phyloP scores from a whole-genome alignment of 2,797 vertebrate species.

The Ciconia nigra region DNA sequence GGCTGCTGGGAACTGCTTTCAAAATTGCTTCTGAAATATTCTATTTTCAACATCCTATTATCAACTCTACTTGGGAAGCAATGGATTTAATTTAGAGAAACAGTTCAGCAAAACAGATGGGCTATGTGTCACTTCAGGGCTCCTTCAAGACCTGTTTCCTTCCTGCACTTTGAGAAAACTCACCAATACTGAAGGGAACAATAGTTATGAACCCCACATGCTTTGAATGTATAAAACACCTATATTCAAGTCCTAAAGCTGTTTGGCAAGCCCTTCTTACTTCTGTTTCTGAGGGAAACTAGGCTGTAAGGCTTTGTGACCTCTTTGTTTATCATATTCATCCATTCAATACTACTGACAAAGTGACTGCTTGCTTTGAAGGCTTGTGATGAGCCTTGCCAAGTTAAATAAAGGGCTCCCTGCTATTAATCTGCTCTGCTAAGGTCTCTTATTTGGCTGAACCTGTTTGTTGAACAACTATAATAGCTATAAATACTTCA shows the following conservation, averaged over 20 bases:
- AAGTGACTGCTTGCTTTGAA: slow-evolving; percentile 9
- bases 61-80: background rate
- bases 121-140: background rate
- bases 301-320: background rate
- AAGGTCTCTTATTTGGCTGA: slow-evolving; percentile 16
- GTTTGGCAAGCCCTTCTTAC: background rate
- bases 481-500: slow-evolving; percentile 30
- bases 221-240: background rate
- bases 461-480: background rate
- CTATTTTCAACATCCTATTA: slow-evolving; percentile 19
- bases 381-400: slow-evolving; percentile 19
- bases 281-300: background rate
- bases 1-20: background rate
- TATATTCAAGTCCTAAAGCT: background rate
- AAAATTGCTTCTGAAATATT: slow-evolving; percentile 12
- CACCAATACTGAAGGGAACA: background rate
- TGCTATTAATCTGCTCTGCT: slow-evolving; percentile 12
- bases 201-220: background rate
- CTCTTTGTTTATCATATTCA: slow-evolving; percentile 22
- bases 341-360: background rate
- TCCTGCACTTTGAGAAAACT: slow-evolving; percentile 1
- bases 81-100: slow-evolving; percentile 39
- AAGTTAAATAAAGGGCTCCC: slow-evolving; percentile 45
- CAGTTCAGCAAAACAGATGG: background rate
- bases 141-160: slow-evolving; percentile 9